These are phyloP conservation scores for Caenorhabditis sp. DNA, from an alignment of 2,888 invertebrate species.

Conservation along the genomic window DNA sequence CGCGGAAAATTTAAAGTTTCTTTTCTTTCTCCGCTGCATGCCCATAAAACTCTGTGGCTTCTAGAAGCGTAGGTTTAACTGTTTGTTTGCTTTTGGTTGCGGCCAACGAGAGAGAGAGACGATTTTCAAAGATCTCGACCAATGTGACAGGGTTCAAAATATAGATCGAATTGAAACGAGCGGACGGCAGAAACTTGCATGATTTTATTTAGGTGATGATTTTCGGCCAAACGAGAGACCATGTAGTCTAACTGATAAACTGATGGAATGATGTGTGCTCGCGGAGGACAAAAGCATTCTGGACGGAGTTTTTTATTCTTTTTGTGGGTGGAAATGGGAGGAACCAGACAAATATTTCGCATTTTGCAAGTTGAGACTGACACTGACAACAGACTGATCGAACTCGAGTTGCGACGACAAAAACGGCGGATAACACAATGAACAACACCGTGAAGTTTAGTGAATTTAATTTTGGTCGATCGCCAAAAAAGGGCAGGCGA, in stretches of 20 bases:
- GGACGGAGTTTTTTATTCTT: not conserved
- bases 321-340: too few relatives aligned
- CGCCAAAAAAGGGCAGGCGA: conserved; percentile 22
- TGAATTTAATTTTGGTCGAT: conserved; percentile 22
- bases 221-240: not conserved
- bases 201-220: too few relatives aligned
- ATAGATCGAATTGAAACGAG: not conserved
- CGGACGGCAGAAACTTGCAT: too few relatives aligned
- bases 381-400: conserved; percentile 14
- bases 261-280: conserved; percentile 11
- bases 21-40: not conserved
- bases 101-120: too few relatives aligned
- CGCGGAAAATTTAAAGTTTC: not conserved
- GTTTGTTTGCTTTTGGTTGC: conserved; percentile 11
- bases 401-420: not conserved
- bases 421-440: not conserved
- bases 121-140: conserved; percentile 28
- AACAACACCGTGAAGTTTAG: not conserved
- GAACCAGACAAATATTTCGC: too few relatives aligned
- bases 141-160: conserved; percentile 1
- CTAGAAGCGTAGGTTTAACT: not conserved
- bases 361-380: too few relatives aligned
- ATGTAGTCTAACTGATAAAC: conserved; percentile 17
- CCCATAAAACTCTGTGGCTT: not conserved
- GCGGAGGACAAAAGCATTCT: not conserved